These are phyloP conservation scores for Pseudomyrmex dendroicus DNA, from an alignment of 1,140 invertebrate species.

Conservation along the genomic window DNA sequence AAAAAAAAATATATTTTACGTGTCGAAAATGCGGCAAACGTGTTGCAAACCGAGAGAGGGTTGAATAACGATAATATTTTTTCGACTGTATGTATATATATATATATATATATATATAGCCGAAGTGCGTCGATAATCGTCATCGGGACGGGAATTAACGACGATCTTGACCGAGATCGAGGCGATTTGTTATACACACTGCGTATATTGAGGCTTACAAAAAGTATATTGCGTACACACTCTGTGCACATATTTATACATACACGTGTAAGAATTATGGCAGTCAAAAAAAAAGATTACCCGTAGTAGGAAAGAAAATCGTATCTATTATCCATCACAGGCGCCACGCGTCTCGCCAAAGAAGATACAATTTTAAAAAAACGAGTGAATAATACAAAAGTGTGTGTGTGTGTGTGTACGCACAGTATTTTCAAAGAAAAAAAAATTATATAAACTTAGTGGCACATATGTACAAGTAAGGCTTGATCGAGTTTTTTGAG, in stretches of 20 bases:
- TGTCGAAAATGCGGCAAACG: neutral
- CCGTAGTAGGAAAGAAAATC: slow-evolving; percentile 78
- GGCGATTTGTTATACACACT: slow-evolving; percentile 33
- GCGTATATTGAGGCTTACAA: slow-evolving; percentile 55
- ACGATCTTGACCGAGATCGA: slow-evolving; percentile 55
- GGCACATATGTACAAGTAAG: slow-evolving; percentile 50
- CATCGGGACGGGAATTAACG: slow-evolving; percentile 52
- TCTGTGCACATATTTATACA: slow-evolving; percentile 55
- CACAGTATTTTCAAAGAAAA: slow-evolving; percentile 70
- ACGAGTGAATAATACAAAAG: neutral
- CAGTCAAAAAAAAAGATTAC: slow-evolving; percentile 45
- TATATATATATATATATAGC: too few species aligned
- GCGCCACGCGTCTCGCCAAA: slow-evolving; percentile 43
- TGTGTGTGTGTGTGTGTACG: neutral
- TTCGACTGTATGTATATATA: slow-evolving; percentile 14
- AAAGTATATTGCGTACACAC: slow-evolving; percentile 58
- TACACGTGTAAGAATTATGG: slow-evolving; percentile 49
- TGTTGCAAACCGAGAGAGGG: slow-evolving; percentile 19
- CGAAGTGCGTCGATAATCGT: slow-evolving; percentile 55
- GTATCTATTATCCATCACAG: slow-evolving; percentile 63
- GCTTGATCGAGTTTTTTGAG: slow-evolving; percentile 57
- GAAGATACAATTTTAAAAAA: slow-evolving; percentile 4
- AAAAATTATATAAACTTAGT: slow-evolving; percentile 60
- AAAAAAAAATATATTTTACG: neutral
- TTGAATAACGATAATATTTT: slow-evolving; percentile 53